A percentile compares a stretch with the other conserved stretches of the same genome.
These are phyloP conservation scores for Pilophorus perplexus DNA, from an alignment of 2,888 invertebrate genomes.

Conservation along the genomic window DNA sequence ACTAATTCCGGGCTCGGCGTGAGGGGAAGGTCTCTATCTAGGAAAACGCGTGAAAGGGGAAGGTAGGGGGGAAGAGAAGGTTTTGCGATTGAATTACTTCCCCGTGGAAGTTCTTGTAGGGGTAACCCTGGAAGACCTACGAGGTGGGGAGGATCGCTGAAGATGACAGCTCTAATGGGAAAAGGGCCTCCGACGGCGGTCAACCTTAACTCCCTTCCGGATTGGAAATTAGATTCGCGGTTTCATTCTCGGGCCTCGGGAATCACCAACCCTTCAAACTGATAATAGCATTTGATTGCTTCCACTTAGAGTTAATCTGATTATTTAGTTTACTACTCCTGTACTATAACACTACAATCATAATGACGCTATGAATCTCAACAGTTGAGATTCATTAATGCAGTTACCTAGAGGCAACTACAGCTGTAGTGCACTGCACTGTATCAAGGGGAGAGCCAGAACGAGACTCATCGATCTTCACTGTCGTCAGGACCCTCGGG, in stretches of 20 bases:
- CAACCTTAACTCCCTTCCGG: not conserved
- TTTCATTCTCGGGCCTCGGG: not conserved
- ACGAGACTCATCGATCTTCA: too few relatives aligned
- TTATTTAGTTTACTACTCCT: too few relatives aligned
- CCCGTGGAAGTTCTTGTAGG: conserved; percentile 7
- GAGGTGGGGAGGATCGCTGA: not conserved
- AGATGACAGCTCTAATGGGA: conserved; percentile 22
- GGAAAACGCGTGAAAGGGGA: not conserved
- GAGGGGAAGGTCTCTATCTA: not conserved
- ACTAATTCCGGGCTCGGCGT: not conserved
- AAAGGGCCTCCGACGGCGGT: not conserved
- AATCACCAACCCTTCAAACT: not conserved
- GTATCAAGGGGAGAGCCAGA: too few relatives aligned
- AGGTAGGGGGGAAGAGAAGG: not conserved
- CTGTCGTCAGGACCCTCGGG: too few relatives aligned
- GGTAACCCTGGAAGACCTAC: conserved; percentile 3
- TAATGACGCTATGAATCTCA: too few relatives aligned
- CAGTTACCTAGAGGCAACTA: too few relatives aligned
- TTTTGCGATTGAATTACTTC: conserved; percentile 22
- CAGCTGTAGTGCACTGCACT: too few relatives aligned
- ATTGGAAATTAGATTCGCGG: not conserved
- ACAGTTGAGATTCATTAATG: too few relatives aligned
- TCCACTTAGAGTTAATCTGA: too few relatives aligned
- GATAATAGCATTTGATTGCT: too few relatives aligned
- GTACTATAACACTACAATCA: too few relatives aligned